A percentile compares a stretch with the other conserved stretches of the same genome.
phyloP scores from a whole-genome alignment of 2,797 vertebrate species.

The Acomys russatus region DNA sequence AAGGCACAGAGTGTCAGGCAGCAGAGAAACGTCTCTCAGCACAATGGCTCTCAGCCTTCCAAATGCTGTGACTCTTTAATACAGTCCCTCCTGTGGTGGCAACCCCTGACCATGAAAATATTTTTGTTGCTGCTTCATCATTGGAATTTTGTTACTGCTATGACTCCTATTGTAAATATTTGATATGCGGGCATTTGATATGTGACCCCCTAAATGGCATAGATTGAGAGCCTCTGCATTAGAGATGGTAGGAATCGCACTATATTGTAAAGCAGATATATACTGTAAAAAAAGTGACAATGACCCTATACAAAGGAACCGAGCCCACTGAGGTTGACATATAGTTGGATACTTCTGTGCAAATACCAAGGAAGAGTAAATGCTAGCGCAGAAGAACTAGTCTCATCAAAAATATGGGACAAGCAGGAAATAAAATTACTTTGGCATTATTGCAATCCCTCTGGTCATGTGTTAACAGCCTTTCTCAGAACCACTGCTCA shows the following conservation, averaged over 20 bases:
- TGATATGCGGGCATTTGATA: background rate
- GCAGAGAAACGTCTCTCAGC: background rate
- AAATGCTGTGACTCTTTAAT: background rate
- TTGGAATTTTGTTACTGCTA: background rate
- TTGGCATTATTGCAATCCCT: background rate
- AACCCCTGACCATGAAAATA: background rate
- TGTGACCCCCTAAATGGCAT: background rate
- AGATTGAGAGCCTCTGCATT: background rate
- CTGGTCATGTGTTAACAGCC: background rate
- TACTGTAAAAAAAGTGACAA: background rate
- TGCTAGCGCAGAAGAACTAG: background rate
- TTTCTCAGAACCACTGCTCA: background rate
- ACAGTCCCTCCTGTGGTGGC: background rate
- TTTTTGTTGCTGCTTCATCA: background rate
- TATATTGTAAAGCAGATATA: background rate
- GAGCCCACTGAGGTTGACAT: fast-evolving
- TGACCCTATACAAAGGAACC: background rate
- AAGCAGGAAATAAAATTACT: background rate
- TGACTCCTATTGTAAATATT: background rate
- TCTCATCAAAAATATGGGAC: background rate
- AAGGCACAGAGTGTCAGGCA: background rate
- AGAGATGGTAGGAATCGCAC: background rate
- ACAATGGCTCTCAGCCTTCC: background rate
- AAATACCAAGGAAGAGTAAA: background rate
- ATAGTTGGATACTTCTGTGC: background rate